Conservation (phyloP, 2,888 invertebrate genomes). For the Nesidiocoris tenuis region DNA sequence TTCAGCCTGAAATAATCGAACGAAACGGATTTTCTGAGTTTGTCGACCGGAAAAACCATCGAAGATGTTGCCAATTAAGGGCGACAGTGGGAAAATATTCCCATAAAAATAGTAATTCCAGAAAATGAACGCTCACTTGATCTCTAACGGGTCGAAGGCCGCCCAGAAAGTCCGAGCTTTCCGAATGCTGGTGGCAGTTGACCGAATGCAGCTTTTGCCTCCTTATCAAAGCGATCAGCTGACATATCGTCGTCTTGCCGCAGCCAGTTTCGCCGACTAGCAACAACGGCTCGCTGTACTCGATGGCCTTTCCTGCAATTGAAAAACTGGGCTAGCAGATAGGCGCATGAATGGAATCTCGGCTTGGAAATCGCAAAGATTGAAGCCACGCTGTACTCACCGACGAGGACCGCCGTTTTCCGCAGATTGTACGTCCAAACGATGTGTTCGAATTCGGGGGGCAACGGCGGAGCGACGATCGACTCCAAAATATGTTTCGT, state of each 20-base stretch:
- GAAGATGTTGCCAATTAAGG: not conserved
- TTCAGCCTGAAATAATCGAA: slow-evolving; percentile 27
- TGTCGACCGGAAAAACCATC: not conserved
- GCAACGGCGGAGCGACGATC: slow-evolving; percentile 60
- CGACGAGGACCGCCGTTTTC: slow-evolving; percentile 61
- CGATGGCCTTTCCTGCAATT: slow-evolving; percentile 71
- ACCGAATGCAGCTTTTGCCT: slow-evolving; percentile 71
- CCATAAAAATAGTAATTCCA: not conserved
- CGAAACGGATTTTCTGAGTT: too few species aligned
- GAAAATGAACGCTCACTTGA: slow-evolving; percentile 54
- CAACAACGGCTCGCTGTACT: slow-evolving; percentile 90
- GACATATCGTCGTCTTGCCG: slow-evolving; percentile 95
- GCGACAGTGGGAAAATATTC: not conserved
- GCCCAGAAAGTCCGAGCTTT: slow-evolving; percentile 96
- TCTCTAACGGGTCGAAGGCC: slow-evolving; percentile 85
- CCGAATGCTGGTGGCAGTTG: slow-evolving; percentile 99
- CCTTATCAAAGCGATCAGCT: slow-evolving; percentile 74
- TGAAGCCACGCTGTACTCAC: slow-evolving; percentile 53
- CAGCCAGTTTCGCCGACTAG: slow-evolving; percentile 97
- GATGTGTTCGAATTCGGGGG: slow-evolving; percentile 67
- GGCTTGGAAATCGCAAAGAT: not conserved
- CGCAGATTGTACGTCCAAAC: slow-evolving; percentile 96
- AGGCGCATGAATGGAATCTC: too few species aligned
- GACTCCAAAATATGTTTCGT: slow-evolving; percentile 70
- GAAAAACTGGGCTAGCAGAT: not conserved